Evolutionary conservation across 2,888 invertebrate species (phyloP).

Genomic region (Nasonovia ribisnigri): DNA sequence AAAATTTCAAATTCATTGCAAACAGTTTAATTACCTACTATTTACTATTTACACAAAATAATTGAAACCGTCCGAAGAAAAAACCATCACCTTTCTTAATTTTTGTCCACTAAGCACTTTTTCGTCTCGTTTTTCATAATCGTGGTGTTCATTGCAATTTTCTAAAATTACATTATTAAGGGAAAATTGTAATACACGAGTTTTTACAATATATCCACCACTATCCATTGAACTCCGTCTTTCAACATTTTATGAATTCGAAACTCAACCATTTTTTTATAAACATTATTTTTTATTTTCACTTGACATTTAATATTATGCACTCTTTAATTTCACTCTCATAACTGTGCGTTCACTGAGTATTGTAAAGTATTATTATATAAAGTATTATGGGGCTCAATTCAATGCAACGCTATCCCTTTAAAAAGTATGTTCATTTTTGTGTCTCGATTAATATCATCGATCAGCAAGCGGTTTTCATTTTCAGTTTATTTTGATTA

Average conservation of each 20-base stretch:
- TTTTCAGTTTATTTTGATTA: background rate
- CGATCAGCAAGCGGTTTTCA: background rate
- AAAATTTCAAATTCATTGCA: too few relatives aligned
- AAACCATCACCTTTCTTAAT: background rate
- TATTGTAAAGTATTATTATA: background rate
- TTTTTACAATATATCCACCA: background rate
- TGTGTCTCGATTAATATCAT: background rate
- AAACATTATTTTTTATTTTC: background rate
- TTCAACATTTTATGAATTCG: background rate
- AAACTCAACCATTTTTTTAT: background rate
- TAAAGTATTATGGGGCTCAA: background rate
- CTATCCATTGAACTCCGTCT: background rate
- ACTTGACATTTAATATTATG: background rate
- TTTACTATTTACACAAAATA: too few relatives aligned
- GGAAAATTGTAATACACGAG: background rate
- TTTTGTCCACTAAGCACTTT: background rate
- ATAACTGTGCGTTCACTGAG: background rate
- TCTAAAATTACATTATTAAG: background rate
- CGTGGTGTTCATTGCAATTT: background rate
- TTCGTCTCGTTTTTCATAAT: background rate
- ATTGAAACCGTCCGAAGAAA: background rate
- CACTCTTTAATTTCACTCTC: background rate
- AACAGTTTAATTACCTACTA: too few relatives aligned
- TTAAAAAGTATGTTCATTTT: background rate
- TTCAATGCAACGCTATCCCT: background rate